These are phyloP conservation scores for Sakesphorus luctuosus DNA, from an alignment of 2,113 vertebrate species.

Conservation along the genomic window DNA sequence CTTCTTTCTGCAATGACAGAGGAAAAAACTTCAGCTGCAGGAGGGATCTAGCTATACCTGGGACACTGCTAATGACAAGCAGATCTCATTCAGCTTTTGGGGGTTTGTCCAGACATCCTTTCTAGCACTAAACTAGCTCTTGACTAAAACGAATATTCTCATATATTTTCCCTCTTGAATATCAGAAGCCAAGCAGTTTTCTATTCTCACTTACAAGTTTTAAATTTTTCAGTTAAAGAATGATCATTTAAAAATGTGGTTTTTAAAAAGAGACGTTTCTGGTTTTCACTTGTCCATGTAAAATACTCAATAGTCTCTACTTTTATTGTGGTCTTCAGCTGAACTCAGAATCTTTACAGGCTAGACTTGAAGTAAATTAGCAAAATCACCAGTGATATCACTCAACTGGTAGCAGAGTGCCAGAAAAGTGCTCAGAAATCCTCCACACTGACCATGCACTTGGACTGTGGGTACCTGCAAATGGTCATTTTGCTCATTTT, in stretches of 20 bases:
- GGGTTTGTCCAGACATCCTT: background rate
- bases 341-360: background rate
- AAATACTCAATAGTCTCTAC: background rate
- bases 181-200: background rate
- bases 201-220: background rate
- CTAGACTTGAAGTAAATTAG: background rate
- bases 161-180: background rate
- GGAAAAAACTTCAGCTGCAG: background rate
- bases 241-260: background rate
- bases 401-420: background rate
- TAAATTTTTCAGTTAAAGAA: background rate
- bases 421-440: background rate
- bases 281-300: background rate
- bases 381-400: background rate
- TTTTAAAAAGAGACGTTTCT: background rate
- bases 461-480: background rate
- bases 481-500: background rate
- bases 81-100: background rate
- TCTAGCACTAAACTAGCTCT: background rate
- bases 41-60: background rate
- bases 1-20: background rate
- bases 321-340: background rate
- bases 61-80: background rate
- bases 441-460: background rate
- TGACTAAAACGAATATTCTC: background rate